Evolutionary conservation across 2,888 invertebrate species (phyloP).

Genomic region (Thecocarcelia acutangulata): DNA sequence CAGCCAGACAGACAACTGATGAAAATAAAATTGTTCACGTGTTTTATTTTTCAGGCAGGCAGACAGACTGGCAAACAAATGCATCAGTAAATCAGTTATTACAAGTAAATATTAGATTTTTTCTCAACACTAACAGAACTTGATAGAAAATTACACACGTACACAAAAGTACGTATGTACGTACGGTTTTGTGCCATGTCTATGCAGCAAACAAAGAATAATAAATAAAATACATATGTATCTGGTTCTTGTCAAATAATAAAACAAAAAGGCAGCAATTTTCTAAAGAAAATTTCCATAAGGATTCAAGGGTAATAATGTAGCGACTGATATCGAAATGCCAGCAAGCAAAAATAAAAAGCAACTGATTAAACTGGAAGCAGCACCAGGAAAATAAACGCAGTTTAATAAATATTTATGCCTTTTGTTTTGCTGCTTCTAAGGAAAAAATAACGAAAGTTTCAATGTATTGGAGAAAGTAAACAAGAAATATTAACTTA

Average conservation of each 20-base stretch:
- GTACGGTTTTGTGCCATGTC: too few species aligned
- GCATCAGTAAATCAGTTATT: constrained; percentile 32
- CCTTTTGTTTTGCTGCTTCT: neutral
- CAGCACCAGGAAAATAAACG: neutral
- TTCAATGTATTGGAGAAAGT: too few species aligned
- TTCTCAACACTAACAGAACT: neutral
- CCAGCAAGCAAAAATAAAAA: neutral
- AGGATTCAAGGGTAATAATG: constrained; percentile 41
- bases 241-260: constrained; percentile 50
- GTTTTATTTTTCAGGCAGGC: constrained; percentile 35
- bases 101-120: constrained; percentile 34
- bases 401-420: neutral
- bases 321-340: constrained; percentile 2
- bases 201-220: constrained; percentile 16
- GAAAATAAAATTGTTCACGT: constrained; percentile 16
- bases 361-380: constrained; percentile 15
- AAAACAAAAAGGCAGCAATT: neutral
- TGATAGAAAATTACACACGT: too few species aligned
- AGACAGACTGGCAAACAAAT: constrained; percentile 19
- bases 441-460: too few species aligned
- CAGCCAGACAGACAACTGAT: constrained; percentile 30
- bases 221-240: constrained; percentile 34
- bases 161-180: too few species aligned
- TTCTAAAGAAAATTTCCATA: constrained; percentile 9
- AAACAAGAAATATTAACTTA: too few species aligned